Conservation (phyloP, 2,113 vertebrate genomes). For the Vulpes vulpes region DNA sequence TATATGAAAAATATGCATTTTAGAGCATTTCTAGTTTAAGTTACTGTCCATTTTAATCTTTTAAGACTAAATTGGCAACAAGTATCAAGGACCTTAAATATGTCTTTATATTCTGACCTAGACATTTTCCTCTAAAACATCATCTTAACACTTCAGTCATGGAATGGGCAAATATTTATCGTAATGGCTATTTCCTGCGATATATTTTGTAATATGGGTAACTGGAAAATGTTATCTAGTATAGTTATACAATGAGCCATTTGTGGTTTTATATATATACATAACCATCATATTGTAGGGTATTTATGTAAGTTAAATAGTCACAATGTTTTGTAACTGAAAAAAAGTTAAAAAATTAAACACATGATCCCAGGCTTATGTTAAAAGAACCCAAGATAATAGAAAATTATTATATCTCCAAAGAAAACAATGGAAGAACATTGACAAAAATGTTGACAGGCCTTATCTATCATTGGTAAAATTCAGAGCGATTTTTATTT, state of each 20-base stretch:
- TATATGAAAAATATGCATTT: neutral
- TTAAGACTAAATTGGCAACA: neutral
- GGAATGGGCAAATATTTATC: neutral
- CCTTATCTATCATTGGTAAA: neutral
- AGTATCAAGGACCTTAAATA: neutral
- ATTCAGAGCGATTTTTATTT: neutral
- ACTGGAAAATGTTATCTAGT: neutral
- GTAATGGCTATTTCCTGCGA: neutral
- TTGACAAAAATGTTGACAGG: neutral
- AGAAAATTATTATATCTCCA: neutral
- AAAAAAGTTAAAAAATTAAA: neutral
- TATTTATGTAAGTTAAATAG: neutral
- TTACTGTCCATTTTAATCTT: neutral
- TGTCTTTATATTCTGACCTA: neutral
- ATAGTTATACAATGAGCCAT: neutral
- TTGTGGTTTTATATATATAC: neutral
- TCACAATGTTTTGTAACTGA: neutral
- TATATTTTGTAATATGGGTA: neutral
- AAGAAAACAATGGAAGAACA: neutral
- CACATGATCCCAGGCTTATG: neutral
- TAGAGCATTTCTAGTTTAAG: neutral
- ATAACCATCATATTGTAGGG: neutral
- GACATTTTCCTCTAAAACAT: neutral
- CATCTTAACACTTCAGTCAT: neutral
- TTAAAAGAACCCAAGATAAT: neutral